Conservation (phyloP, 2,113 vertebrate genomes). For the Mola mola region DNA sequence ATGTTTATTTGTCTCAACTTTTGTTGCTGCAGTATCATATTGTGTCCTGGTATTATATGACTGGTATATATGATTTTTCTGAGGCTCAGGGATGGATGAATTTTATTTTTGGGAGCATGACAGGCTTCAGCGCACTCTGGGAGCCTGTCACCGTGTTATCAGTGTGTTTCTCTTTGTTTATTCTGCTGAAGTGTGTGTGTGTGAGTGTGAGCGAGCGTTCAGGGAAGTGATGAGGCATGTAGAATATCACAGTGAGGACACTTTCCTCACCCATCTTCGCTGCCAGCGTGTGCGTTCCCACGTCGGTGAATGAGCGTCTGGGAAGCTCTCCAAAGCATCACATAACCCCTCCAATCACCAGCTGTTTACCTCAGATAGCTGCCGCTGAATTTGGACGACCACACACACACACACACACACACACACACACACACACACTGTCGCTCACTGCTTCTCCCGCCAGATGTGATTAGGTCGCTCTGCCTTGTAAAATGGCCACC, state of each 20-base stretch:
- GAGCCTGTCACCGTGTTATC: conserved; percentile 23
- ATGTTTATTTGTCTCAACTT: background rate
- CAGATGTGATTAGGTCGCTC: conserved; percentile 50
- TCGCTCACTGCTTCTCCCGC: conserved; percentile 50
- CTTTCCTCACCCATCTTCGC: conserved; percentile 16
- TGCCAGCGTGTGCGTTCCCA: background rate
- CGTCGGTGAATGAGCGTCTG: conserved; percentile 30
- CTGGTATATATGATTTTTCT: too few species aligned
- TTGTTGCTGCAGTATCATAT: background rate
- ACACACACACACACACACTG: conserved; percentile 42
- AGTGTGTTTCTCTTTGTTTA: conserved; percentile 38
- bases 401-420: conserved; percentile 41
- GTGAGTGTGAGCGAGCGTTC: conserved; percentile 27
- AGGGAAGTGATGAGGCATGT: conserved; percentile 48
- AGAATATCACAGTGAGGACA: conserved; percentile 39
- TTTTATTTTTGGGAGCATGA: conserved; percentile 27
- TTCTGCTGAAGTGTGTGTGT: conserved; percentile 40
- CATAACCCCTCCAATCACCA: conserved; percentile 64
- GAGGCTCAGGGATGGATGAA: conserved; percentile 22
- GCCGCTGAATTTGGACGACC: conserved; percentile 43
- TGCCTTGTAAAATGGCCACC: background rate
- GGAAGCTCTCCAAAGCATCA: conserved; percentile 67
- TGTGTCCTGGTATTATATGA: background rate
- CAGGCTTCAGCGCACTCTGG: conserved; percentile 8
- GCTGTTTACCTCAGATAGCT: conserved; percentile 74